Conservation (phyloP, 1,140 invertebrate genomes). For the Pseudomyrmex pallidus region DNA sequence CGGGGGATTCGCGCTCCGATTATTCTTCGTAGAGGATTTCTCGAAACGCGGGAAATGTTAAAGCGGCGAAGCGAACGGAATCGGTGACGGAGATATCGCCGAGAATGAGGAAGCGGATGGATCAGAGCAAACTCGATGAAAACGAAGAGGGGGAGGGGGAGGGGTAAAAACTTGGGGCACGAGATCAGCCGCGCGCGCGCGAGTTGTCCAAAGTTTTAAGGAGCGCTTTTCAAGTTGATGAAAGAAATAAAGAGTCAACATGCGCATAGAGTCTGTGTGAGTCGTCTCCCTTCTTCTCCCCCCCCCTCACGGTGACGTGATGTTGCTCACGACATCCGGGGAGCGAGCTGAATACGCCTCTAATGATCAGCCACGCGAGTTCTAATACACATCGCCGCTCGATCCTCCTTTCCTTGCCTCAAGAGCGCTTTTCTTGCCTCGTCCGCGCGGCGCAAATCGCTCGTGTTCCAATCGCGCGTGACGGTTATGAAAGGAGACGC, state of each 20-base stretch:
- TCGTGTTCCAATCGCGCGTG: slow-evolving; percentile 15
- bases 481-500: not conserved
- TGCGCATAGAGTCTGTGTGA: not conserved
- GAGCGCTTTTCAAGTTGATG: slow-evolving; percentile 19
- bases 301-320: not conserved
- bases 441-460: slow-evolving; percentile 10
- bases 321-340: not conserved
- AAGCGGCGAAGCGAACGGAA: slow-evolving; percentile 13
- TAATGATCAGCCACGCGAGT: slow-evolving; percentile 62
- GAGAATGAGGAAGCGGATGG: not conserved
- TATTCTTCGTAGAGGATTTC: not conserved
- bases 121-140: slow-evolving; percentile 17
- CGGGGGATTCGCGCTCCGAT: not conserved
- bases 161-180: slow-evolving; percentile 8
- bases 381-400: not conserved
- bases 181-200: not conserved
- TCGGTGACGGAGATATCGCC: not conserved
- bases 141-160: slow-evolving; percentile 33
- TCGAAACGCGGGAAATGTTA: slow-evolving; percentile 10
- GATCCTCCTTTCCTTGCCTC: not conserved
- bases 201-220: slow-evolving; percentile 31
- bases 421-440: slow-evolving; percentile 16
- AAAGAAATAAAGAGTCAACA: slow-evolving; percentile 35
- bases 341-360: slow-evolving; percentile 55
- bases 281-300: not conserved